Percentiles rank a stretch among this genome's conserved stretches.
These are phyloP conservation scores for Xylota segnis DNA, from an alignment of 2,888 invertebrate genomes.

Conservation along the genomic window DNA sequence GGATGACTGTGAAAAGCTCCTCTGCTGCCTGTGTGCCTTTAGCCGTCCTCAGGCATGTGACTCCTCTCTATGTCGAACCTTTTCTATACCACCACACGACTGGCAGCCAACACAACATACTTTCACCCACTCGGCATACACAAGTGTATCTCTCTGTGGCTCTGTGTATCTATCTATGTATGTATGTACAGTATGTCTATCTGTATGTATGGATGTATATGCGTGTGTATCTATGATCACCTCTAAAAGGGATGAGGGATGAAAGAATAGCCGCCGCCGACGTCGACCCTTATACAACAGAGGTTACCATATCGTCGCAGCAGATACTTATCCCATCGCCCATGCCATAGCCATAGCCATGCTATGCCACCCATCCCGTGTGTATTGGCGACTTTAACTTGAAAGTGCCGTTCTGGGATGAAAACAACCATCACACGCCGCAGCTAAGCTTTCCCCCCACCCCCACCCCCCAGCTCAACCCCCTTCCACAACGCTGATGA, in stretches of 20 bases:
- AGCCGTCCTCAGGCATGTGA: constrained; percentile 74
- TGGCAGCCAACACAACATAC: constrained; percentile 65
- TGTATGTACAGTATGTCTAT: too few species aligned
- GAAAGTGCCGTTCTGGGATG: constrained; percentile 79
- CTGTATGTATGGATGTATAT: constrained; percentile 58
- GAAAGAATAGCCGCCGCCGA: constrained; percentile 71
- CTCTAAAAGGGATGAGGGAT: constrained; percentile 54
- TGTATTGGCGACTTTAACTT: constrained; percentile 79
- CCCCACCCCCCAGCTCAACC: background rate
- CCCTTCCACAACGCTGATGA: constrained; percentile 39
- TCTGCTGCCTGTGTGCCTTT: constrained; percentile 72
- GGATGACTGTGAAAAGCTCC: constrained; percentile 76
- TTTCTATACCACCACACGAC: constrained; percentile 70
- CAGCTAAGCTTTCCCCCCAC: constrained; percentile 64
- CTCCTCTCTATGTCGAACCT: constrained; percentile 74
- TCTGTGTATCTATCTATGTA: constrained; percentile 35
- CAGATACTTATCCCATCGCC: constrained; percentile 74
- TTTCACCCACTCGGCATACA: constrained; percentile 68
- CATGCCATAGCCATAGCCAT: constrained; percentile 68
- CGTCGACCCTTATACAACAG: constrained; percentile 71
- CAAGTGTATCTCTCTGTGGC: constrained; percentile 58
- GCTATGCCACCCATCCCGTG: constrained; percentile 67
- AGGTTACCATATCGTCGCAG: constrained; percentile 76
- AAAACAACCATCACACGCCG: constrained; percentile 77
- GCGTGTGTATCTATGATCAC: constrained; percentile 74